Percentiles rank a stretch among this genome's conserved stretches.
phyloP scores from a whole-genome alignment of 2,797 vertebrate genomes.

The Pseudopleuronectes americanus region DNA sequence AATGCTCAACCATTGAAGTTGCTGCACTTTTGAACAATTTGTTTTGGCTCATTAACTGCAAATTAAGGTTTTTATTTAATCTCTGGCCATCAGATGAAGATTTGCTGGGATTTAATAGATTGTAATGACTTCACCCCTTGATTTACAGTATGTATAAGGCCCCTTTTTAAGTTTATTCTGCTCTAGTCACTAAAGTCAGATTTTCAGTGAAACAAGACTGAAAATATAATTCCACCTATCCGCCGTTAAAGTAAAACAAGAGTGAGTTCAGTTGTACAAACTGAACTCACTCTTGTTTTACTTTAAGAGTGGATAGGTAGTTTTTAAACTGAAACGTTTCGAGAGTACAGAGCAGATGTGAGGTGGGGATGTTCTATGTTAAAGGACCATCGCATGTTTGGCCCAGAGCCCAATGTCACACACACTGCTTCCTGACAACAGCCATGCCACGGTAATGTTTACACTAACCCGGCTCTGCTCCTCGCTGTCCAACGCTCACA shows the following conservation, averaged over 20 bases:
- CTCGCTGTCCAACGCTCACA: conserved; percentile 50
- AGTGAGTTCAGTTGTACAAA: too few relatives aligned
- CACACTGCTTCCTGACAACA: conserved; percentile 80
- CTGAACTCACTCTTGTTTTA: not conserved
- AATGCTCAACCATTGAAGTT: not conserved
- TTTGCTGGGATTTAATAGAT: not conserved
- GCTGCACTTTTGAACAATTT: not conserved
- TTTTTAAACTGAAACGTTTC: too few relatives aligned
- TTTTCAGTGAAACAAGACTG: not conserved
- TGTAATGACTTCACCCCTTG: not conserved
- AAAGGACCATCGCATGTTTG: conserved; percentile 68
- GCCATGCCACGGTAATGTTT: conserved; percentile 79
- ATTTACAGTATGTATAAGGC: too few relatives aligned
- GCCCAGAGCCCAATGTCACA: conserved; percentile 79
- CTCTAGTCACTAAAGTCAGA: too few relatives aligned
- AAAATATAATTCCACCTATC: too few relatives aligned
- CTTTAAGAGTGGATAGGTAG: conserved; percentile 18
- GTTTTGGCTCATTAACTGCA: not conserved
- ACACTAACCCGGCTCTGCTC: conserved; percentile 65
- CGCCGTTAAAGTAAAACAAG: too few relatives aligned
- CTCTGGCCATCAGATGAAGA: not conserved
- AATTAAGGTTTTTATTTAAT: too few relatives aligned
- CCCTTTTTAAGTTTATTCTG: too few relatives aligned
- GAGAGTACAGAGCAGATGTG: conserved; percentile 68
- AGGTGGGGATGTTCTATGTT: conserved; percentile 65